Conservation (phyloP, 2,113 vertebrate genomes). For the Burhinus oedicnemus region DNA sequence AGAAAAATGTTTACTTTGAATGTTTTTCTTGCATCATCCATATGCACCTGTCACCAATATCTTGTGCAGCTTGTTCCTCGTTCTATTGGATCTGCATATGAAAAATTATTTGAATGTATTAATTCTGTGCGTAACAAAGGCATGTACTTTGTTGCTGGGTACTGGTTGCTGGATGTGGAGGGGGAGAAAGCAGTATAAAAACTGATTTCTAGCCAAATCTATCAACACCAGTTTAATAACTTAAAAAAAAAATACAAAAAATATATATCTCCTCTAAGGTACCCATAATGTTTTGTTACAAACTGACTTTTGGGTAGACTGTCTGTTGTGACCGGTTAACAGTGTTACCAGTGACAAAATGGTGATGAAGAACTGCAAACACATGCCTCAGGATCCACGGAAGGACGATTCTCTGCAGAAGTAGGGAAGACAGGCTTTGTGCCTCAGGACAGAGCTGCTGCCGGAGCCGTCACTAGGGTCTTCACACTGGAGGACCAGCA, state of each 20-base stretch:
- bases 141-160: neutral
- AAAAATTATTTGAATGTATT: neutral
- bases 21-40: neutral
- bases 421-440: neutral
- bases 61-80: neutral
- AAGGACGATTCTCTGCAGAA: neutral
- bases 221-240: neutral
- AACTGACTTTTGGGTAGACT: neutral
- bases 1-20: neutral
- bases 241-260: neutral
- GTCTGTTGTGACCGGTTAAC: neutral
- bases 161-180: neutral
- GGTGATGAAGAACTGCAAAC: neutral
- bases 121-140: neutral
- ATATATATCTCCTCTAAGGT: neutral
- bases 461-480: slow-evolving; percentile 1
- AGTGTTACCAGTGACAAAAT: neutral
- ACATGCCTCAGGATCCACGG: neutral
- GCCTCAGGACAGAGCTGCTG: slow-evolving; percentile 21
- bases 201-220: neutral
- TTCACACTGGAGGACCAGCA: neutral
- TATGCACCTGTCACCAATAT: neutral
- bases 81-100: neutral
- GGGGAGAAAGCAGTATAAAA: neutral
- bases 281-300: neutral